Percentiles rank a stretch among this genome's conserved stretches.
These are phyloP conservation scores for Magallana gigas DNA, from an alignment of 1,140 invertebrate species.

Conservation along the genomic window DNA sequence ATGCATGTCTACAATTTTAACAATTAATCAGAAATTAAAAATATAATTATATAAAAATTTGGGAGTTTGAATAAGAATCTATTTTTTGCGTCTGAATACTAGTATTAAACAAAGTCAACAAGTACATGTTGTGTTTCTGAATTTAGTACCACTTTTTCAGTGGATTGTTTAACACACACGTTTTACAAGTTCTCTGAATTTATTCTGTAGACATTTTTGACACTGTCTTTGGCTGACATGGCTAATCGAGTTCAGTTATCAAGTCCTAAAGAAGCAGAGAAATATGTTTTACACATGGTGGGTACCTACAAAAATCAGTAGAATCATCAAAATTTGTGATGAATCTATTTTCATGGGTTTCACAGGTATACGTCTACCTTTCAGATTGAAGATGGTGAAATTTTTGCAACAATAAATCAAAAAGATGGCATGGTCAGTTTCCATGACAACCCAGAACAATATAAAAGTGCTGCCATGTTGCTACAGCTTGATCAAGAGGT, in stretches of 20 bases:
- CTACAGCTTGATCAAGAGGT: constrained; percentile 89
- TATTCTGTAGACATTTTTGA: constrained; percentile 89
- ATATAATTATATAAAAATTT: no score
- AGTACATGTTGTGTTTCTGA: no score
- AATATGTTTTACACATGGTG: constrained; percentile 95
- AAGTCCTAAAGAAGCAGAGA: constrained; percentile 92
- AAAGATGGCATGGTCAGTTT: constrained; percentile 99
- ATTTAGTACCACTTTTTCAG: no score
- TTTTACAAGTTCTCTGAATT: no score
- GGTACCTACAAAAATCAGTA: not conserved
- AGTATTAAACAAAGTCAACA: no score
- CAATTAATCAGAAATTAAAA: no score
- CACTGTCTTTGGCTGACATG: constrained; percentile 95
- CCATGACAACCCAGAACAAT: constrained; percentile 96
- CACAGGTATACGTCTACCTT: constrained; percentile 53
- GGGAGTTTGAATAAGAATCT: no score
- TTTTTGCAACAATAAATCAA: constrained; percentile 98
- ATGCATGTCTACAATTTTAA: no score
- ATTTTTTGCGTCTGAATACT: no score
- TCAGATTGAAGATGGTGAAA: constrained; percentile 97
- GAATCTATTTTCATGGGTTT: not conserved
- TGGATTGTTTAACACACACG: no score
- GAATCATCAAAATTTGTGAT: not conserved
- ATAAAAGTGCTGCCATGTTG: constrained; percentile 92
- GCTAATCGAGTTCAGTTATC: constrained; percentile 92